Percentiles rank a stretch among this genome's conserved stretches.
Evolutionary conservation across 2,797 vertebrate species (phyloP).

Genomic region (Apogon talboti): DNA sequence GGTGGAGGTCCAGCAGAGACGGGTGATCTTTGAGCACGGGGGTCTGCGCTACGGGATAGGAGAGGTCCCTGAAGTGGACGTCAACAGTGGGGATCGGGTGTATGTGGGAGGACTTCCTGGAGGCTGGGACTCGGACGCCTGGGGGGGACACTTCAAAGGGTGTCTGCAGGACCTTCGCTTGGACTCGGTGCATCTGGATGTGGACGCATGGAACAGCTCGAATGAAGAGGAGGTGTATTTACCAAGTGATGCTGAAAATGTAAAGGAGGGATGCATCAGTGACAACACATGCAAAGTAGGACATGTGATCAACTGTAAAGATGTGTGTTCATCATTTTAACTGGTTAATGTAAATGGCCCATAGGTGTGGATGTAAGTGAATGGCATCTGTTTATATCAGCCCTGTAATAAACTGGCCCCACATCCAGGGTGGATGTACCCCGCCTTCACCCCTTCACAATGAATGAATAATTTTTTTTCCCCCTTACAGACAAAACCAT

Average conservation of each 20-base stretch:
- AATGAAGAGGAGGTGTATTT: slow-evolving; percentile 60
- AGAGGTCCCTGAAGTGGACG: slow-evolving; percentile 63
- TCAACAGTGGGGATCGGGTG: slow-evolving; percentile 74
- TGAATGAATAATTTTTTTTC: slow-evolving; percentile 4
- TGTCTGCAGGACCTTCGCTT: slow-evolving; percentile 93
- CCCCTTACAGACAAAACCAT: slow-evolving; percentile 80
- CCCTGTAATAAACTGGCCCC: too few species aligned
- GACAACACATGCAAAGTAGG: slow-evolving; percentile 89
- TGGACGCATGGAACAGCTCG: slow-evolving; percentile 56
- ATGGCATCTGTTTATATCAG: too few species aligned
- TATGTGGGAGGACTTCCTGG: slow-evolving; percentile 85
- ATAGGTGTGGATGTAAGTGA: too few species aligned
- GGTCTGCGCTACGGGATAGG: slow-evolving; percentile 76
- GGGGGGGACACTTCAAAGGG: slow-evolving; percentile 92
- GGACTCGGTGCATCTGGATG: slow-evolving; percentile 79
- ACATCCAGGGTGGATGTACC: too few species aligned
- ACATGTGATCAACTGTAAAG: background rate
- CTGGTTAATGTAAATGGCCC: too few species aligned
- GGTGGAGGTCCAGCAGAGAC: slow-evolving; percentile 79
- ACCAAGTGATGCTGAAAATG: slow-evolving; percentile 71
- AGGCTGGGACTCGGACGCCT: slow-evolving; percentile 60
- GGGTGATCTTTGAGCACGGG: slow-evolving; percentile 72
- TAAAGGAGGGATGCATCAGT: slow-evolving; percentile 87
- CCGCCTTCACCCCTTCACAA: too few species aligned
- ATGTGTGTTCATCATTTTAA: too few species aligned